phyloP scores from a whole-genome alignment of 1,140 invertebrate genomes.

The Agrypnia vestita region DNA sequence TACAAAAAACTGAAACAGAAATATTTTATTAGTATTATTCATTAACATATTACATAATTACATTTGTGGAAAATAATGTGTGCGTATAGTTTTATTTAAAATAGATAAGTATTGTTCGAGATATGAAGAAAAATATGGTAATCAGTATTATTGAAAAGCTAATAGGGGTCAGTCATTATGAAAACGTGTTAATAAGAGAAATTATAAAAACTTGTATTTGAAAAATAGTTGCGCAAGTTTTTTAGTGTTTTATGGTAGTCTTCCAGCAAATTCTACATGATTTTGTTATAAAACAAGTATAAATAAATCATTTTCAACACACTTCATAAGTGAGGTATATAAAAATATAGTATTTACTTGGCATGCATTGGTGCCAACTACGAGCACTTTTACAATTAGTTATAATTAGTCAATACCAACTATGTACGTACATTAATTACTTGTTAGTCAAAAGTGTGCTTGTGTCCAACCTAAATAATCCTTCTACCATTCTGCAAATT shows the following conservation, averaged over 20 bases:
- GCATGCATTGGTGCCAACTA: neutral
- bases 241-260: too few relatives aligned
- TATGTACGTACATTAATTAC: neutral
- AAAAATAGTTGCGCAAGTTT: too few relatives aligned
- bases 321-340: too few relatives aligned
- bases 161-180: too few relatives aligned
- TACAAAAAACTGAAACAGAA: slow-evolving; percentile 96
- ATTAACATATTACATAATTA: neutral
- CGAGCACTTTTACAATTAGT: neutral
- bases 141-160: too few relatives aligned
- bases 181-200: too few relatives aligned
- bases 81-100: neutral
- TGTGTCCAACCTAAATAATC: neutral
- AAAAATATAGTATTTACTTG: too few relatives aligned
- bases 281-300: too few relatives aligned
- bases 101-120: neutral
- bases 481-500: neutral
- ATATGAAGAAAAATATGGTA: neutral
- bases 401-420: neutral
- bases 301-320: too few relatives aligned
- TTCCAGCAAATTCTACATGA: too few relatives aligned
- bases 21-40: slow-evolving; percentile 21
- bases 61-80: neutral
- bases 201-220: too few relatives aligned
- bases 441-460: neutral